Conservation (phyloP, 2,113 vertebrate genomes). For the Oncorhynchus tshawytscha region DNA sequence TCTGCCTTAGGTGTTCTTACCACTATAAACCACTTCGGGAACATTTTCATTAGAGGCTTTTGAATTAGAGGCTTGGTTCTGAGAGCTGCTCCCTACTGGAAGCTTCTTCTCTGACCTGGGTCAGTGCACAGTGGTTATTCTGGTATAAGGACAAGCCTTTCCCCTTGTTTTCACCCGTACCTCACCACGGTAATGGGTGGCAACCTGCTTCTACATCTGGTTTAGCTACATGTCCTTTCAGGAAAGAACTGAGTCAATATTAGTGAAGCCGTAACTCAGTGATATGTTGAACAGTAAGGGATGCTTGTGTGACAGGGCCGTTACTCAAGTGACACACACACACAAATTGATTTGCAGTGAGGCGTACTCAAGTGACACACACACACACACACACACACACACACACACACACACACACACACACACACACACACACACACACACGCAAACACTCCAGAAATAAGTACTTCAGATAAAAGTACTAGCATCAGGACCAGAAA, state of each 20-base stretch:
- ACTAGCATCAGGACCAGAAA: slow-evolving; percentile 11
- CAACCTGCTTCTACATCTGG: slow-evolving; percentile 34
- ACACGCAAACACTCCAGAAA: no score
- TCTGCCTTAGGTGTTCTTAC: no score
- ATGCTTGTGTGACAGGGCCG: slow-evolving; percentile 2
- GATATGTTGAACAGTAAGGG: slow-evolving; percentile 12
- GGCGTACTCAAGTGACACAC: background rate
- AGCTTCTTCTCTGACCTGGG: background rate
- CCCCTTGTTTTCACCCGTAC: slow-evolving; percentile 32
- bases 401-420: no score
- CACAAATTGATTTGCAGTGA: slow-evolving; percentile 29
- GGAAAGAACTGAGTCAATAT: slow-evolving; percentile 59
- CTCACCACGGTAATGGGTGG: slow-evolving; percentile 37
- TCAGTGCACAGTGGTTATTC: slow-evolving; percentile 1
- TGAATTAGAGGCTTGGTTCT: background rate
- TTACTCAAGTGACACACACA: slow-evolving; percentile 37
- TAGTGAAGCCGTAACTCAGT: slow-evolving; percentile 50
- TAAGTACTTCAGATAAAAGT: no score
- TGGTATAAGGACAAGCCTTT: slow-evolving; percentile 2
- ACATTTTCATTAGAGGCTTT: background rate
- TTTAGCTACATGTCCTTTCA: slow-evolving; percentile 22
- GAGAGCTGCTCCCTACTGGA: background rate
- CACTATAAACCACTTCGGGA: background rate
- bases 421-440: no score
- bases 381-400: background rate